These are phyloP conservation scores for Beaufortia kweichowensis DNA, from an alignment of 2,113 vertebrate species.

Conservation along the genomic window DNA sequence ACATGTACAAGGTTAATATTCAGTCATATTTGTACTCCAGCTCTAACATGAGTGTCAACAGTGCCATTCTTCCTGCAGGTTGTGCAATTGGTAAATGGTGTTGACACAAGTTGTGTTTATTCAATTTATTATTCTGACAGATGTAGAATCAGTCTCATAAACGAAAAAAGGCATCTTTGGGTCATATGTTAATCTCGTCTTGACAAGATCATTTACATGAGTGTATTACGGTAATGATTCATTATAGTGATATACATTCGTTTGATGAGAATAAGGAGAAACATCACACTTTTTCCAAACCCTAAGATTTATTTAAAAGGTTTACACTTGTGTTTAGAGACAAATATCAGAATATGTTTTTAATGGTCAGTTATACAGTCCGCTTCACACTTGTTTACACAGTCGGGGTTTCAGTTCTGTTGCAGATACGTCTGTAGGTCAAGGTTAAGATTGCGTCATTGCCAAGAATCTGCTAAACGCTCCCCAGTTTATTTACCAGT, in stretches of 20 bases:
- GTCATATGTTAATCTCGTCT: background rate
- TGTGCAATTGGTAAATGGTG: conserved; percentile 4
- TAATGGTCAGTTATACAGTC: background rate
- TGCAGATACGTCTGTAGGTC: background rate
- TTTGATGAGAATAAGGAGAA: too few relatives aligned
- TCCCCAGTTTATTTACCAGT: background rate
- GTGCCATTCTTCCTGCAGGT: background rate
- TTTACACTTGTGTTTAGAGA: background rate
- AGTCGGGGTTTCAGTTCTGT: conserved; percentile 3
- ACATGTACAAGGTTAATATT: conserved; percentile 5
- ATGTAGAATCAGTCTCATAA: background rate
- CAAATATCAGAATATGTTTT: background rate
- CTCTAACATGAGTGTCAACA: conserved; percentile 3
- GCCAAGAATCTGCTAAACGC: background rate
- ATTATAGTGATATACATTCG: background rate
- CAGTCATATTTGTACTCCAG: conserved; percentile 24
- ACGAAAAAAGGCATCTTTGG: too few relatives aligned
- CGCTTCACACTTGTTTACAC: conserved; percentile 22
- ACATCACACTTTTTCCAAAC: too few relatives aligned
- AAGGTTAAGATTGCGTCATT: background rate
- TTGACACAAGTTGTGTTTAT: background rate
- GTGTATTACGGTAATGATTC: background rate
- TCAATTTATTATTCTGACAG: too few relatives aligned
- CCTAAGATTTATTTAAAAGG: too few relatives aligned
- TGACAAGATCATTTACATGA: background rate